These are phyloP conservation scores for Fistularia commersonii DNA, from an alignment of 2,797 vertebrate genomes.

Conservation along the genomic window DNA sequence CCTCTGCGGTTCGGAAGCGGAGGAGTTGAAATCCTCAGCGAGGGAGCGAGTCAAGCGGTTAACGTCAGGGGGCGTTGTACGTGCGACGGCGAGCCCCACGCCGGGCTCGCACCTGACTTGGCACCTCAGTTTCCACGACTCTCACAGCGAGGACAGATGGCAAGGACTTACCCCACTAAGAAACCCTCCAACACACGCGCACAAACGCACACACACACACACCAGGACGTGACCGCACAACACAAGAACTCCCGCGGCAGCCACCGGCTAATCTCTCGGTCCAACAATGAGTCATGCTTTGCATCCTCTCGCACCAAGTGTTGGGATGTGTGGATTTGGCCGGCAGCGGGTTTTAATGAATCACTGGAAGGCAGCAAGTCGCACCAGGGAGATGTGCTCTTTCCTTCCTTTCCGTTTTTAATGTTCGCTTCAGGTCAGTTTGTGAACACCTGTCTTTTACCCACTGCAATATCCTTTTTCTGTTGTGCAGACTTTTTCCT, in stretches of 20 bases:
- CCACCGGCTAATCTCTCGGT: conserved; percentile 36
- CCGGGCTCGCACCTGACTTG: conserved; percentile 52
- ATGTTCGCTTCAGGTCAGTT: too few relatives aligned
- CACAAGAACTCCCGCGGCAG: conserved; percentile 42
- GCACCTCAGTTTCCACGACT: conserved; percentile 43
- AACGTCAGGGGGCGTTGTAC: conserved; percentile 1
- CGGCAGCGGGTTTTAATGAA: conserved; percentile 10
- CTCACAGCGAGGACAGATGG: conserved; percentile 72
- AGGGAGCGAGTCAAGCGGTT: conserved; percentile 25
- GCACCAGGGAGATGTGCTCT: neutral
- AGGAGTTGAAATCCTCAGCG: neutral
- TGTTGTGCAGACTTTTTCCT: too few relatives aligned
- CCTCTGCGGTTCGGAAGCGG: too few relatives aligned
- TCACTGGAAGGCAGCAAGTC: conserved; percentile 39
- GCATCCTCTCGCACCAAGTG: conserved; percentile 27
- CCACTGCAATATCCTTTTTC: too few relatives aligned
- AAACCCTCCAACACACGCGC: conserved; percentile 21
- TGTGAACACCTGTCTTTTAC: too few relatives aligned
- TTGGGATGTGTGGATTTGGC: conserved; percentile 6
- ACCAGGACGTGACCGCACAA: conserved; percentile 16
- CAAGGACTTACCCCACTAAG: conserved; percentile 64
- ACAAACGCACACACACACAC: conserved; percentile 7
- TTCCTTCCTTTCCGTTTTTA: too few relatives aligned
- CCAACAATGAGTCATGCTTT: conserved; percentile 53
- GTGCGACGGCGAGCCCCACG: conserved; percentile 9